A percentile compares a stretch with the other conserved stretches of the same genome.
Evolutionary conservation across 1,140 invertebrate genomes (phyloP).

Genomic region (Trypoxylus dichotomus): DNA sequence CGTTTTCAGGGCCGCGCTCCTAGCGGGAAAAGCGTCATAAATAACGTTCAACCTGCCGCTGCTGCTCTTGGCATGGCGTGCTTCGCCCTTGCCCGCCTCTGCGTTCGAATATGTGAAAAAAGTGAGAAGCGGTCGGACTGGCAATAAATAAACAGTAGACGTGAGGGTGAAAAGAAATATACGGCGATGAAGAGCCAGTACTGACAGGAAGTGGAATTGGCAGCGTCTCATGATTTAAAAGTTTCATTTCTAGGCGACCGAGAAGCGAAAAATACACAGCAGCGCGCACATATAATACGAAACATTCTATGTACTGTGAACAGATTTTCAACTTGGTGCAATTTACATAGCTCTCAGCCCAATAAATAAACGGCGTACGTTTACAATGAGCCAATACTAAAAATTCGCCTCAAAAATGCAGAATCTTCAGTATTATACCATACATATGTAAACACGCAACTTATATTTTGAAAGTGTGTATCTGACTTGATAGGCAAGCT

Average conservation of each 20-base stretch:
- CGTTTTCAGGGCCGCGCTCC: constrained; percentile 40
- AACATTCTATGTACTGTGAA: no score
- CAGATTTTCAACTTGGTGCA: no score
- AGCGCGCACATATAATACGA: constrained; percentile 28
- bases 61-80: constrained; percentile 37
- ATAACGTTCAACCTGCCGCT: constrained; percentile 51
- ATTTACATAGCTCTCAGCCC: no score
- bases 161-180: constrained; percentile 36
- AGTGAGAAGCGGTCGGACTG: constrained; percentile 44
- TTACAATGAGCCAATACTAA: no score
- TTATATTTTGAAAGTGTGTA: no score
- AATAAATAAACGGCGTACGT: no score
- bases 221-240: constrained; percentile 31
- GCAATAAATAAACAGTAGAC: constrained; percentile 41
- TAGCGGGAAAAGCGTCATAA: constrained; percentile 51
- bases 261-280: constrained; percentile 2
- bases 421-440: no score
- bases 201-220: constrained; percentile 36
- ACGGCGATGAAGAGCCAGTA: constrained; percentile 34
- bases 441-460: no score
- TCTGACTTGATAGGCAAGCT: no score
- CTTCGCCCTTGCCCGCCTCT: constrained; percentile 35
- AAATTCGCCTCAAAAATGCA: no score
- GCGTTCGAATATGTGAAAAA: constrained; percentile 53
- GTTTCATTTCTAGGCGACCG: constrained; percentile 22